Conservation (phyloP, 2,113 vertebrate genomes). For the Gobio gobio region DNA sequence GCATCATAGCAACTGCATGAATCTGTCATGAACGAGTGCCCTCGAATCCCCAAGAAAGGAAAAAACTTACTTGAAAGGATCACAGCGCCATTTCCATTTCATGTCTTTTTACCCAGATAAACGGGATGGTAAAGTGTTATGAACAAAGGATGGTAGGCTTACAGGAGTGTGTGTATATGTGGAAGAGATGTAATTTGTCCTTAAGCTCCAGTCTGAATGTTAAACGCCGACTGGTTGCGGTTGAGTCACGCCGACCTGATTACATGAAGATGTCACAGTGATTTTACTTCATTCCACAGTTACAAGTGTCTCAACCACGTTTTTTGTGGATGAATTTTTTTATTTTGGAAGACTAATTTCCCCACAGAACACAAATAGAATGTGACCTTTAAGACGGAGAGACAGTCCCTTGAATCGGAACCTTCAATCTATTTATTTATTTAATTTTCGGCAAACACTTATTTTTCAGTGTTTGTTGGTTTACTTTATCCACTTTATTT, state of each 20-base stretch:
- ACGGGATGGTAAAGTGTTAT: not conserved
- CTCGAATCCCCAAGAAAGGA: not conserved
- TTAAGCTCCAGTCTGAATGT: slow-evolving; percentile 43
- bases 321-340: slow-evolving; percentile 29
- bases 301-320: slow-evolving; percentile 39
- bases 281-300: slow-evolving; percentile 24
- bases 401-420: slow-evolving; percentile 29
- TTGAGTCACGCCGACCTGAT: slow-evolving; percentile 31
- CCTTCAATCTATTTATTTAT: not conserved
- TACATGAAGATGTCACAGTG: slow-evolving; percentile 45
- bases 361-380: slow-evolving; percentile 50
- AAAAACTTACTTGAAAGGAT: not conserved
- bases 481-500: slow-evolving; percentile 23
- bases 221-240: slow-evolving; percentile 34
- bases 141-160: not conserved
- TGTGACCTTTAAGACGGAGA: slow-evolving; percentile 48
- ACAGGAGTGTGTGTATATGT: slow-evolving; percentile 20
- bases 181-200: slow-evolving; percentile 43
- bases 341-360: slow-evolving; percentile 59
- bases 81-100: not conserved
- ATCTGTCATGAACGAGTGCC: not conserved
- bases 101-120: slow-evolving; percentile 16
- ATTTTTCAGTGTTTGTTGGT: slow-evolving; percentile 13
- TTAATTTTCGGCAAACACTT: not conserved
- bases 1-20: not conserved